phyloP scores from a whole-genome alignment of 2,113 vertebrate species.

The Thalassarche chlororhynchos region DNA sequence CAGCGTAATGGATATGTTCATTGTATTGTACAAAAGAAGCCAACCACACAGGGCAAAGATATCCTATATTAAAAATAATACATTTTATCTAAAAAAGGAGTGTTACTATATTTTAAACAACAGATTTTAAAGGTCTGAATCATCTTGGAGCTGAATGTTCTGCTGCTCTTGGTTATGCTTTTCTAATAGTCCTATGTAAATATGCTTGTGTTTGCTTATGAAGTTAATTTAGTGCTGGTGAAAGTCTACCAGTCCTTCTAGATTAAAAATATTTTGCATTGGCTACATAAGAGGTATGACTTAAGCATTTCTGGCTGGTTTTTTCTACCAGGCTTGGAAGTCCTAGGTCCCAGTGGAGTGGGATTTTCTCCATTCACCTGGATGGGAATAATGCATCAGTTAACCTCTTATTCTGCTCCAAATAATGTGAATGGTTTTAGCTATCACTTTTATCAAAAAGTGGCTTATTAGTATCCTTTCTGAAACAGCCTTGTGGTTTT shows the following conservation, averaged over 20 bases:
- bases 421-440: not conserved
- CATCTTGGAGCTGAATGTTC: not conserved
- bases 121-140: not conserved
- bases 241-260: not conserved
- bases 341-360: not conserved
- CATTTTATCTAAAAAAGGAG: not conserved
- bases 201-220: not conserved
- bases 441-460: not conserved
- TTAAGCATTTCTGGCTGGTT: not conserved
- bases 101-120: not conserved
- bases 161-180: not conserved
- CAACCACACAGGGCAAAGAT: not conserved
- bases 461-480: not conserved
- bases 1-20: accelerated
- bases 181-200: not conserved
- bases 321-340: not conserved
- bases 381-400: not conserved
- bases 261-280: not conserved
- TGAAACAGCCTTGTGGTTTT: not conserved
- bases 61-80: not conserved
- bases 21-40: not conserved
- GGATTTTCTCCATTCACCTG: not conserved
- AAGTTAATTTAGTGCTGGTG: constrained; percentile 1
- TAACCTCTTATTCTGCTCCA: not conserved
- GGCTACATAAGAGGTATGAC: not conserved